A percentile compares a stretch with the other conserved stretches of the same genome.
phyloP scores from a whole-genome alignment of 2,797 vertebrate species.

The Artibeus lituratus region DNA sequence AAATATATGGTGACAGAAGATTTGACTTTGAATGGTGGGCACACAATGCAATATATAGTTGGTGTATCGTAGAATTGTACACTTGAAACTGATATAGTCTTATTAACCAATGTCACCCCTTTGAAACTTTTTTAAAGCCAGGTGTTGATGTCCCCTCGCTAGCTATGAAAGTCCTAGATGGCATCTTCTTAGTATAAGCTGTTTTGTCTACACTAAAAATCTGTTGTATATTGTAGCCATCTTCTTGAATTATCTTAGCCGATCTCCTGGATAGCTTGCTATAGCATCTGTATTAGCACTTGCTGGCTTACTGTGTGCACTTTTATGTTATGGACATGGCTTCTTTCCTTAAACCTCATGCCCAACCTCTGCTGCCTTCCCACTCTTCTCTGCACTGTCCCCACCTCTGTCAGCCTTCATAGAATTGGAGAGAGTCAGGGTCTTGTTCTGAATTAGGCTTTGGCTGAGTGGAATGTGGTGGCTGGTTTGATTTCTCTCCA shows the following conservation, averaged over 20 bases:
- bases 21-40: background rate
- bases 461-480: background rate
- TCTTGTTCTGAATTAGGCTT: background rate
- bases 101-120: background rate
- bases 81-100: background rate
- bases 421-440: background rate
- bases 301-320: background rate
- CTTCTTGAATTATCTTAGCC: background rate
- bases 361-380: background rate
- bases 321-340: background rate
- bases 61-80: background rate
- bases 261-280: background rate
- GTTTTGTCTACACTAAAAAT: background rate
- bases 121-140: background rate
- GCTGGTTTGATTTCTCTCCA: background rate
- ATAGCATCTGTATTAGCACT: background rate
- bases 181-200: background rate
- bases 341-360: background rate
- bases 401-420: background rate
- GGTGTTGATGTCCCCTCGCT: background rate
- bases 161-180: background rate
- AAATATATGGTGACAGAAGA: background rate
- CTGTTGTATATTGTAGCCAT: background rate
- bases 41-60: background rate
- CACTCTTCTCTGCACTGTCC: background rate